phyloP scores from a whole-genome alignment of 2,113 vertebrate species.

The Albula glossodonta region DNA sequence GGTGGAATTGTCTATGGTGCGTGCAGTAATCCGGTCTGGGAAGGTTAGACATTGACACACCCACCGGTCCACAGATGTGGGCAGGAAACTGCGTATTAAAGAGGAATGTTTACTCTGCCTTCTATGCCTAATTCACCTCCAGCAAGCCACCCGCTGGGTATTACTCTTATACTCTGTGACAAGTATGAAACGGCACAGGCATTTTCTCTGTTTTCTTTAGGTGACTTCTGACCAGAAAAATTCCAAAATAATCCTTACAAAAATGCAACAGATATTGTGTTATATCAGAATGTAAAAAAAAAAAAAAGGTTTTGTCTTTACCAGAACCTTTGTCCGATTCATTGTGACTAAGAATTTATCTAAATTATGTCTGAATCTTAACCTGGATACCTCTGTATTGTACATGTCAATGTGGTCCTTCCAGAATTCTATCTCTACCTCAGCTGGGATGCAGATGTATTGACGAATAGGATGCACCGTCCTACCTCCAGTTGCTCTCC shows the following conservation, averaged over 20 bases:
- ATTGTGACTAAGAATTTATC: background rate
- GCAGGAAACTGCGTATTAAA: conserved; percentile 59
- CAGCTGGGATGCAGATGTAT: background rate
- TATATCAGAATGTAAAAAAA: background rate
- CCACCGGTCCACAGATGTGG: conserved; percentile 48
- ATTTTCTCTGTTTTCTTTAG: conserved; percentile 38
- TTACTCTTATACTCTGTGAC: conserved; percentile 38
- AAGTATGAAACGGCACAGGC: conserved; percentile 32
- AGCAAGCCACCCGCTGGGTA: conserved; percentile 30
- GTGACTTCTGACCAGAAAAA: conserved; percentile 41
- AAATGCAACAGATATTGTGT: background rate
- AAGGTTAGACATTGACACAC: conserved; percentile 44
- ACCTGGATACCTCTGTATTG: background rate
- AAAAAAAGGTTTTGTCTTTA: background rate
- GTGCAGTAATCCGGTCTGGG: conserved; percentile 55
- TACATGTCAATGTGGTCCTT: background rate
- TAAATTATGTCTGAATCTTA: background rate
- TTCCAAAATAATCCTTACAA: conserved; percentile 35
- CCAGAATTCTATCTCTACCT: background rate
- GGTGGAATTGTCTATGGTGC: conserved; percentile 45
- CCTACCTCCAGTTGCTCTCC: conserved; percentile 85
- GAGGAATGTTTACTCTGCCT: conserved; percentile 66
- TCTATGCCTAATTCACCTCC: conserved; percentile 45
- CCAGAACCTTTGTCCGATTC: background rate
- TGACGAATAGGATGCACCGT: background rate